Evolutionary conservation across 2,797 vertebrate species (phyloP).

Genomic region (Sparidentex hasta): DNA sequence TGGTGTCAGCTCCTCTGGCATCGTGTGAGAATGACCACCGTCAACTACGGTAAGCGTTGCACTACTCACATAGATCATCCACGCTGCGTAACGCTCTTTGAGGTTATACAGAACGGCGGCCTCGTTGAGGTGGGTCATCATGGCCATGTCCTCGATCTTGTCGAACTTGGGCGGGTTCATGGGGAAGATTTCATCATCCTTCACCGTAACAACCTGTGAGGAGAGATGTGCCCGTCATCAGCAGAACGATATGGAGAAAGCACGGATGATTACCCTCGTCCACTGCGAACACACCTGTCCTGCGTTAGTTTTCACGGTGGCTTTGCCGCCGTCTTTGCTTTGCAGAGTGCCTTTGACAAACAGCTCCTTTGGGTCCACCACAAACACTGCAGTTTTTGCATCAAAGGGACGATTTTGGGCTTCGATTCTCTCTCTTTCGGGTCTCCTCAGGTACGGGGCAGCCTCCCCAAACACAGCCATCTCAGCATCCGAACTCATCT

Average conservation of each 20-base stretch:
- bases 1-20: background rate
- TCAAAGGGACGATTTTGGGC: constrained; percentile 89
- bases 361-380: constrained; percentile 85
- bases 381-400: constrained; percentile 86
- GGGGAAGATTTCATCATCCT: constrained; percentile 72
- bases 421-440: constrained; percentile 89
- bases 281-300: constrained; percentile 78
- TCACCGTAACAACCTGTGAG: constrained; percentile 60
- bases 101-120: constrained; percentile 89
- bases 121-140: constrained; percentile 83
- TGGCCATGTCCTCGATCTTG: constrained; percentile 84
- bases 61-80: constrained; percentile 88
- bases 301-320: constrained; percentile 84
- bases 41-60: constrained; percentile 6
- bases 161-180: constrained; percentile 79
- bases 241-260: background rate
- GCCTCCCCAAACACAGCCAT: constrained; percentile 88
- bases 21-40: constrained; percentile 16
- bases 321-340: constrained; percentile 85
- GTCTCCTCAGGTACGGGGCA: constrained; percentile 87
- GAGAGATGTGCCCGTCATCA: constrained; percentile 14
- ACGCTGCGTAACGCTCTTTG: constrained; percentile 89
- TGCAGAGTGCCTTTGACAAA: constrained; percentile 87
- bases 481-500: constrained; percentile 83
- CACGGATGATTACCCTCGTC: background rate